Base-by-base conservation (phyloP, 2,888 invertebrate genomes). In the Entomobrya proxima region DNA sequence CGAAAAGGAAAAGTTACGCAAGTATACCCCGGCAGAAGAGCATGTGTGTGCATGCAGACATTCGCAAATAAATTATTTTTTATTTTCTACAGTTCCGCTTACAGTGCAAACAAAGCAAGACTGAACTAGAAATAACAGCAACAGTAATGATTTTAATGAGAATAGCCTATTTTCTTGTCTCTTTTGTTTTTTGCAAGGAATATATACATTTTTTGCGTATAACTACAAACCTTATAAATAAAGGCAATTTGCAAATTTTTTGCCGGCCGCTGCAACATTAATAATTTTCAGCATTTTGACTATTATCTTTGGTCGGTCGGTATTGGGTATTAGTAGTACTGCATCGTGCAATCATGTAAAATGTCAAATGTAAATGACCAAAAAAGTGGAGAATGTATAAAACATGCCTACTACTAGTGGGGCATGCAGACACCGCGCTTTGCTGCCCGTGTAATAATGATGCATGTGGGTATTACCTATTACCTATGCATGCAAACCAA, bases 331-430 rank as follows among this genome's bases (percentile, higher is more conserved):
- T 13, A 27, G 18, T 74, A 50, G 24, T 76, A 35, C 55, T 30
- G 75, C n/a, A 52, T 50, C 74, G 52, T 75, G 64, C 67, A 52
- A 80, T 72, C 72, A 40, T 55, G 80, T 21, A 21, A 80, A 80
- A 80, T 80, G 80, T 80, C 80, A 80, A 80, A 80, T 80, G 80
- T 72, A 80, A 80, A 80, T 80, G 80, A 80, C 80, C 80, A 80
- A 80, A 50, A 47, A 47, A n/a, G n/a, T 24, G 30, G 7, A 15
- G 44, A 30, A 50, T 40, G 40, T 40, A 13, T 21, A 40, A 52
- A 9, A n/a, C n/a, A n/a, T n/a, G 21, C 2, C 1, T 18, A 21
- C 55, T 55, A 55, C n/a, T 21, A 18, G 11, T 52, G n/a, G 32
- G 30, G n/a, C 5, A 32, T 61, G 5, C 7, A 32, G 18, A n/a